Conservation (phyloP, 2,888 invertebrate species). For the Leucania comma region DNA sequence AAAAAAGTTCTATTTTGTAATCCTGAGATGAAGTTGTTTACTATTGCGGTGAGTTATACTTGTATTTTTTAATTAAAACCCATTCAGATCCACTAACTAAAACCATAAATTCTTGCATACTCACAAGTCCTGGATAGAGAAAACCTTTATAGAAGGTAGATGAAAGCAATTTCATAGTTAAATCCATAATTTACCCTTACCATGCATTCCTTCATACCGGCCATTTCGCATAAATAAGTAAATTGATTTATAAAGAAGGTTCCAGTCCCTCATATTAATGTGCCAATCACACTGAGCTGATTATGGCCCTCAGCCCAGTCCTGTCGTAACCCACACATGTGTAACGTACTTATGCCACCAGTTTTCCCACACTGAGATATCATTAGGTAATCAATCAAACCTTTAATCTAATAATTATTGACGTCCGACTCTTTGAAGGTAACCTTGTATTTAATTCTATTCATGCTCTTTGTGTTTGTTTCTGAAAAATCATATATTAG, state of each 20-base stretch:
- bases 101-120: background rate
- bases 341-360: slow-evolving; percentile 43
- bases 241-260: slow-evolving; percentile 32
- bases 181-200: slow-evolving; percentile 19
- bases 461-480: slow-evolving; percentile 42
- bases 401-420: slow-evolving; percentile 52
- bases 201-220: slow-evolving; percentile 9
- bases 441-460: slow-evolving; percentile 37
- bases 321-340: slow-evolving; percentile 52
- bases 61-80: background rate
- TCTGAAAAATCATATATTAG: slow-evolving; percentile 18
- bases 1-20: background rate
- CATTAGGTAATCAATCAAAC: slow-evolving; percentile 38
- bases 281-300: slow-evolving; percentile 49
- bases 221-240: slow-evolving; percentile 37
- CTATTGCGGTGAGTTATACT: background rate
- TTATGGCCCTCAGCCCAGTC: slow-evolving; percentile 38
- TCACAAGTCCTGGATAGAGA: background rate
- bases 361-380: slow-evolving; percentile 60
- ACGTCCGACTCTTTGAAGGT: slow-evolving; percentile 39
- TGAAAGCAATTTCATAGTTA: background rate
- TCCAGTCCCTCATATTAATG: slow-evolving; percentile 49
- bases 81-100: background rate
- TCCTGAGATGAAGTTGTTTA: background rate
- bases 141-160: background rate